Conservation (phyloP, 2,797 vertebrate genomes). For the Enteromius trimaculatus region DNA sequence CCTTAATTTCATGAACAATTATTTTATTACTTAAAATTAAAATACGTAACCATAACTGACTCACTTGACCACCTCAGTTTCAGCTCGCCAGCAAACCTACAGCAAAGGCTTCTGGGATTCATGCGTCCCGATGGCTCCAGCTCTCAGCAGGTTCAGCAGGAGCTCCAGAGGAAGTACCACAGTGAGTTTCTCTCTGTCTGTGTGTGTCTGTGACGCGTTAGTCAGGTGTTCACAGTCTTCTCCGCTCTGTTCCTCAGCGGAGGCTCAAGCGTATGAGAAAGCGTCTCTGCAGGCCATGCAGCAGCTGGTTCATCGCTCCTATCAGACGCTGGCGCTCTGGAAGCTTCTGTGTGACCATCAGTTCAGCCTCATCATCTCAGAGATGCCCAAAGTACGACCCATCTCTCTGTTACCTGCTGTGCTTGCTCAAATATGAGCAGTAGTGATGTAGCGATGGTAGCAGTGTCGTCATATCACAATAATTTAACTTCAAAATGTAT, state of each 20-base stretch:
- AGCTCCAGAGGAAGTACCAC: slow-evolving; percentile 94
- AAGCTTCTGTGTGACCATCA: slow-evolving; percentile 96
- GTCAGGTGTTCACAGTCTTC: background rate
- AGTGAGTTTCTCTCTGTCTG: slow-evolving; percentile 75
- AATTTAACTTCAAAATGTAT: no score
- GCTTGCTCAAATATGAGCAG: background rate
- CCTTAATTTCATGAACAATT: background rate
- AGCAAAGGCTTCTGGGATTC: slow-evolving; percentile 90
- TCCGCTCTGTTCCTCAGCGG: slow-evolving; percentile 72
- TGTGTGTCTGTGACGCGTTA: background rate
- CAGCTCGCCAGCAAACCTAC: slow-evolving; percentile 89
- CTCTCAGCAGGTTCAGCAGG: slow-evolving; percentile 95
- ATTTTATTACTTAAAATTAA: background rate
- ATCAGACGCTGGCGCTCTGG: slow-evolving; percentile 93
- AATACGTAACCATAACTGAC: background rate
- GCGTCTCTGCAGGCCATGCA: slow-evolving; percentile 93
- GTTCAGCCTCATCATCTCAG: slow-evolving; percentile 89
- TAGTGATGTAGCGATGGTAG: no score
- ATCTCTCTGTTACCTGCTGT: background rate
- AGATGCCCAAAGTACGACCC: slow-evolving; percentile 90
- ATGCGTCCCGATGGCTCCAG: slow-evolving; percentile 90
- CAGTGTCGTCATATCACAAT: no score
- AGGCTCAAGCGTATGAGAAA: slow-evolving; percentile 94
- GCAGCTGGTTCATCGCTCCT: slow-evolving; percentile 90
- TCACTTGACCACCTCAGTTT: slow-evolving; percentile 70